Percentiles rank a stretch among this genome's conserved stretches.
These are phyloP conservation scores for Lethrus apterus DNA, from an alignment of 1,140 invertebrate species.

Conservation along the genomic window DNA sequence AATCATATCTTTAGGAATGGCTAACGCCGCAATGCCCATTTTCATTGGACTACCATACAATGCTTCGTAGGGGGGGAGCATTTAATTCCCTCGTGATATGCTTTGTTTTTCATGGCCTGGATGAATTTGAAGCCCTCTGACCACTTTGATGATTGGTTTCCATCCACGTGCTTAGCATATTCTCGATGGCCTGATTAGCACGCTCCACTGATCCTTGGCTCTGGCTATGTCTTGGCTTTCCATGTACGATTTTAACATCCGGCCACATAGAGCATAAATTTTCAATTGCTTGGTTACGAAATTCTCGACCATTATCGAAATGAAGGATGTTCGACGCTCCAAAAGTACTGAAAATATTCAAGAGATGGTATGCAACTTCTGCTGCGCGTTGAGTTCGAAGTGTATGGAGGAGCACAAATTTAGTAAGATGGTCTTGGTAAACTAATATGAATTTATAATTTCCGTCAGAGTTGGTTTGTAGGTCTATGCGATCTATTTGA, in stretches of 20 bases:
- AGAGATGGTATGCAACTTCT: slow-evolving; percentile 32
- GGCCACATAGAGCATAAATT: slow-evolving; percentile 34
- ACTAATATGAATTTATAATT: slow-evolving; percentile 9
- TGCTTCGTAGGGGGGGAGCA: slow-evolving; percentile 29
- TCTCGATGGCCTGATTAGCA: slow-evolving; percentile 38
- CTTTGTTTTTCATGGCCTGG: slow-evolving; percentile 35
- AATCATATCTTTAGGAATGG: slow-evolving; percentile 1
- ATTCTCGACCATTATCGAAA: slow-evolving; percentile 40
- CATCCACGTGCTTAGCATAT: slow-evolving; percentile 36
- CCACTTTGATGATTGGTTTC: slow-evolving; percentile 27
- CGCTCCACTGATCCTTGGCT: slow-evolving; percentile 30
- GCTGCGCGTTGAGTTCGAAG: slow-evolving; percentile 29
- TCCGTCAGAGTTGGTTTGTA: slow-evolving; percentile 5
- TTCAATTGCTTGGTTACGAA: slow-evolving; percentile 36
- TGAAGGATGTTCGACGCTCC: slow-evolving; percentile 40
- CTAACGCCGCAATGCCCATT: slow-evolving; percentile 1
- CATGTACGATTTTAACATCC: slow-evolving; percentile 33
- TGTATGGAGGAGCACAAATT: slow-evolving; percentile 36
- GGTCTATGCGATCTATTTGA: neutral
- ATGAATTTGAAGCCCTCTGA: slow-evolving; percentile 29
- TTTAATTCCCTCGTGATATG: slow-evolving; percentile 28
- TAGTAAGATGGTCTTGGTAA: slow-evolving; percentile 40
- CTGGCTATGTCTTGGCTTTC: slow-evolving; percentile 32
- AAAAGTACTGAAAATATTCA: slow-evolving; percentile 37
- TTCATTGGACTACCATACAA: slow-evolving; percentile 23